Evolutionary conservation across 1,140 invertebrate species (phyloP), one percentile per base, ranked within the genome.

Genomic region (Leucophenga varia): DNA sequence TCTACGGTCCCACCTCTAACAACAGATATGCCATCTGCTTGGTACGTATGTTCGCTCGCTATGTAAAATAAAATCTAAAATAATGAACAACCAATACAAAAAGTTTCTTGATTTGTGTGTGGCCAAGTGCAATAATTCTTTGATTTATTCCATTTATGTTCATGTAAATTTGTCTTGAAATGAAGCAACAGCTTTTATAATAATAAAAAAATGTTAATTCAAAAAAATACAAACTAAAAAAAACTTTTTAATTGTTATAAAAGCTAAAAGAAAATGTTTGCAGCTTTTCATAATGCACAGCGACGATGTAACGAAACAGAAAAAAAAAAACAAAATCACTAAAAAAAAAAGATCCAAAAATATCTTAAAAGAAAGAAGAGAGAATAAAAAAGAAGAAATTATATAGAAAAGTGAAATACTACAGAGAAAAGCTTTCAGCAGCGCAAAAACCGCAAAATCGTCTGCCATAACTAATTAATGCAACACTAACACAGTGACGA

Each of bases 391-490:
- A 51, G 17, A 30, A 52, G 42, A 39, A n/a, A n/a, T n/a, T n/a
- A n/a, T n/a, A n/a, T n/a, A n/a, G n/a, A n/a, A n/a, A n/a, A n/a
- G n/a, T n/a, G 37, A 40, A 12, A 25, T 41, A 39, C 35, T 44
- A 65, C 68, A 65, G 64, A 64, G 50, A 72, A 72, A 72, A 72
- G 64, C 69, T 69, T 72, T 72, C 68, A 72, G 57, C 43, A 48
- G 47, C 48, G 56, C 52, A 59, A 47, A 51, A 72, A 72, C 68
- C 69, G 64, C 68, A 72, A 65, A 71, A 72, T 71, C 69, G 69
- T 72, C 69, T 72, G 69, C 69, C 69, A 72, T 72, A 72, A 72
- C 69, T 72, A 72, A 72, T 72, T 72, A 72, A 72, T 72, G 68
- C 64, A 56, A 56, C 53, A 68, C 59, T 64, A 65, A 67, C 64